Conservation (phyloP, 2,888 invertebrate genomes). For the Tribolium freemani region DNA sequence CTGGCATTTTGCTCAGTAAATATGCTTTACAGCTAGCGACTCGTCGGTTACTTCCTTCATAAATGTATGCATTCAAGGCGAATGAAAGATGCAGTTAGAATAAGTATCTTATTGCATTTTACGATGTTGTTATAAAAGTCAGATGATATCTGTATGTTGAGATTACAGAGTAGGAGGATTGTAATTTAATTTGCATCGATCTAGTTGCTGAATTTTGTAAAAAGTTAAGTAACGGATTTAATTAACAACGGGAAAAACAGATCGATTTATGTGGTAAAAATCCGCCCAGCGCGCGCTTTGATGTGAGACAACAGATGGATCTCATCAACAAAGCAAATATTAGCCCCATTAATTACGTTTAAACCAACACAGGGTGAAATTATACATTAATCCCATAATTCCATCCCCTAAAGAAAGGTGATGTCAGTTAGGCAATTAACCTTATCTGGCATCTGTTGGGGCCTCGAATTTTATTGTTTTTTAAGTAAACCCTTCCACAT, state of each 20-base stretch:
- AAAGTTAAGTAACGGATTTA: not conserved
- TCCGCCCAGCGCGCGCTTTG: slow-evolving; percentile 17
- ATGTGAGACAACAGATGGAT: slow-evolving; percentile 48
- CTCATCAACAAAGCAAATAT: slow-evolving; percentile 55
- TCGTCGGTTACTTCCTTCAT: not conserved
- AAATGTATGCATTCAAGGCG: not conserved
- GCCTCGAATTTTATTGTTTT: slow-evolving; percentile 46
- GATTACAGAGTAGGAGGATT: not conserved
- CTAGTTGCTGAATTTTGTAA: not conserved
- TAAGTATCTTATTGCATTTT: not conserved
- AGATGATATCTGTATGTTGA: not conserved
- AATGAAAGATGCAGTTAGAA: not conserved
- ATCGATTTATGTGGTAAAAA: slow-evolving; percentile 28
- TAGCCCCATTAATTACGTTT: slow-evolving; percentile 54
- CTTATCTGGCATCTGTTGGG: slow-evolving; percentile 58
- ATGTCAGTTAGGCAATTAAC: slow-evolving; percentile 57
- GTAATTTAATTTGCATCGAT: not conserved
- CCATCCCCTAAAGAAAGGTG: slow-evolving; percentile 53
- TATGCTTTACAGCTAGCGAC: not conserved
- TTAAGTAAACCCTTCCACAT: slow-evolving; percentile 45
- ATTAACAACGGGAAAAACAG: slow-evolving; percentile 9
- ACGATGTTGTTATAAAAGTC: not conserved
- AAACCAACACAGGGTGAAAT: slow-evolving; percentile 48
- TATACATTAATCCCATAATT: slow-evolving; percentile 53
- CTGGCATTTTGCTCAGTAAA: not conserved